Conservation (phyloP, 1,140 invertebrate species). For the Ceratosolen fusciceps region DNA sequence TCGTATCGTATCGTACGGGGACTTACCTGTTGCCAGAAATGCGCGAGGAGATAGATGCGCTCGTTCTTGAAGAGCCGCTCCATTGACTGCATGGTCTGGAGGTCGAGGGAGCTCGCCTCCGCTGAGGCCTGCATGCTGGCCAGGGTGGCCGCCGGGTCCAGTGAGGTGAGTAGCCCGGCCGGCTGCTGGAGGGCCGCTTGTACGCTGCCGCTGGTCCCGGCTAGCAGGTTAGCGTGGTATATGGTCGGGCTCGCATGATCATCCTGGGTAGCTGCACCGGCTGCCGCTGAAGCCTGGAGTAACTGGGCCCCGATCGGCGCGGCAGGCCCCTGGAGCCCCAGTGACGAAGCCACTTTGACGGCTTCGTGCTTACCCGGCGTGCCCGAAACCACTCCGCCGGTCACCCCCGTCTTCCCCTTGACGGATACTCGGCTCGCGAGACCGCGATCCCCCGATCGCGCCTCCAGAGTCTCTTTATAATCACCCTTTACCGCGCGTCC, state of each 20-base stretch:
- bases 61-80: constrained; percentile 96
- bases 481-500: background rate
- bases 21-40: constrained; percentile 94
- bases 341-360: constrained; percentile 73
- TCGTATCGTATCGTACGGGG: too few species aligned
- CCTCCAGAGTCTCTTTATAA: constrained; percentile 46
- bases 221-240: constrained; percentile 70
- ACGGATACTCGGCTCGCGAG: constrained; percentile 1
- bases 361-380: constrained; percentile 53
- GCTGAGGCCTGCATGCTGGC: constrained; percentile 83
- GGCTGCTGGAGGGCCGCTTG: constrained; percentile 66
- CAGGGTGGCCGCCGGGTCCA: constrained; percentile 72
- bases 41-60: constrained; percentile 90
- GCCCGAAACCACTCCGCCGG: constrained; percentile 60
- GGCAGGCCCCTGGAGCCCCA: constrained; percentile 71
- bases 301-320: constrained; percentile 71
- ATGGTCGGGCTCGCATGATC: constrained; percentile 66
- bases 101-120: constrained; percentile 75
- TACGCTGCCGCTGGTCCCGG: constrained; percentile 68
- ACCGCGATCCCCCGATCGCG: constrained; percentile 38
- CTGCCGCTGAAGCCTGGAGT: constrained; percentile 63
- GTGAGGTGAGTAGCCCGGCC: constrained; percentile 59
- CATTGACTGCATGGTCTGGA: constrained; percentile 91
- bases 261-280: constrained; percentile 47
- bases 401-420: constrained; percentile 15